phyloP scores from a whole-genome alignment of 2,797 vertebrate genomes.

The Staurois parvus region DNA sequence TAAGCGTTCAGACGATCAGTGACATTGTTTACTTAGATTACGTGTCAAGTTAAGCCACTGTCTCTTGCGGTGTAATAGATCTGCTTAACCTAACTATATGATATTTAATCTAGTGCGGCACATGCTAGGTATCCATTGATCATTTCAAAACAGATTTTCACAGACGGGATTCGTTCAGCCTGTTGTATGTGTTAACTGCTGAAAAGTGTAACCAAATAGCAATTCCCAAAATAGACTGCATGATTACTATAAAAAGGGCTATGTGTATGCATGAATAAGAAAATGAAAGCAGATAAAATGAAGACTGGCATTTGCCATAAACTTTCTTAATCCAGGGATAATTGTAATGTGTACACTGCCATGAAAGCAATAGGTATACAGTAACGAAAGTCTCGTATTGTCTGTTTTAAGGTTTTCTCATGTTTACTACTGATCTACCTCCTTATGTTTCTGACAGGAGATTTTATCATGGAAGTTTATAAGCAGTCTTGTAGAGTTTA shows the following conservation, averaged over 20 bases:
- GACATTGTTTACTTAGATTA: slow-evolving; percentile 24
- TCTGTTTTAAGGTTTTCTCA: no score
- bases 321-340: no score
- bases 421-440: no score
- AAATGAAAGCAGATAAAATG: background rate
- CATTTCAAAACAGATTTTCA: slow-evolving; percentile 4
- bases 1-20: slow-evolving; percentile 12
- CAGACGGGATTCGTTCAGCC: background rate
- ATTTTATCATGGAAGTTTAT: no score
- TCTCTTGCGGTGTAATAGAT: slow-evolving; percentile 18
- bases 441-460: no score
- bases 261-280: background rate
- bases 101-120: slow-evolving; percentile 29
- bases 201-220: background rate
- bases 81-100: background rate
- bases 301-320: background rate
- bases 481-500: no score
- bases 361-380: no score
- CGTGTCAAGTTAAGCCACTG: slow-evolving; percentile 23
- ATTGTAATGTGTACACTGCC: no score
- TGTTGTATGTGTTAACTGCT: slow-evolving; percentile 3
- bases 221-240: background rate
- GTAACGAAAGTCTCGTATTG: no score
- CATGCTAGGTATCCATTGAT: background rate
- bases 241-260: background rate